Evolutionary conservation across 2,888 invertebrate genomes (phyloP), one percentile per base, ranked within the genome.

Genomic region (Corbicula japonica): DNA sequence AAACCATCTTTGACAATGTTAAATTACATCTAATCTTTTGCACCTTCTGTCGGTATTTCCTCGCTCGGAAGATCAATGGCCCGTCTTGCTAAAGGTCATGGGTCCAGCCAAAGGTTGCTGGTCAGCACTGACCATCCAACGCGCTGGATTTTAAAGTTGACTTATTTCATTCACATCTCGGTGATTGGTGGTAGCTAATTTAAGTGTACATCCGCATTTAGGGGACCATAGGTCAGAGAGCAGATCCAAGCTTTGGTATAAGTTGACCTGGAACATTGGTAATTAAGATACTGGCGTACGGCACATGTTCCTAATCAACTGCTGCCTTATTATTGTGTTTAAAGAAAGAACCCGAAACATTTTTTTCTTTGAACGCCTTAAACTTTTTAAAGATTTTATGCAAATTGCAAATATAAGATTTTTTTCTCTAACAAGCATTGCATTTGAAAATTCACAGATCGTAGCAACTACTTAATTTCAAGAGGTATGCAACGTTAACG

Each of bases 21-120:
- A 38, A 50, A 23, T 26, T 28, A 54, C 30, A n/a, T 30, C 38
- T 54, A 28, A 38, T 66, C 21, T 26, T 28, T 8, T 10, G 50
- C n/a, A 28, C 66, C 66, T 50, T 66, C 66, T 66, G 66, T 66
- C 66, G 41, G 41, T 26, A 12, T 50, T 61, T 15, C 30, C 26
- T 38, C 56, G 62, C 52, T 26, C 46, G 61, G 56, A 21, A 48
- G 58, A 74, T 74, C 73, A 79, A 73, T 61, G 46, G 52, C 60
- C 21, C 35, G 21, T 54, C 58, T 48, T 35, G 68, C 35, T 62
- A 35, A 48, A 28, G 68, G 74, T 72, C 46, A 75, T 32, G 71
- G 75, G 75, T 75, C 50, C 58, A 35, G 75, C 58, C 75, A 75
- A 74, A 70, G 71, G 74, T 54, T 23, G 23, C 34, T 50, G 61